Percentiles rank a stretch among this genome's conserved stretches.
Evolutionary conservation across 1,140 invertebrate species (phyloP).

Genomic region (Drosophila ficusphila): DNA sequence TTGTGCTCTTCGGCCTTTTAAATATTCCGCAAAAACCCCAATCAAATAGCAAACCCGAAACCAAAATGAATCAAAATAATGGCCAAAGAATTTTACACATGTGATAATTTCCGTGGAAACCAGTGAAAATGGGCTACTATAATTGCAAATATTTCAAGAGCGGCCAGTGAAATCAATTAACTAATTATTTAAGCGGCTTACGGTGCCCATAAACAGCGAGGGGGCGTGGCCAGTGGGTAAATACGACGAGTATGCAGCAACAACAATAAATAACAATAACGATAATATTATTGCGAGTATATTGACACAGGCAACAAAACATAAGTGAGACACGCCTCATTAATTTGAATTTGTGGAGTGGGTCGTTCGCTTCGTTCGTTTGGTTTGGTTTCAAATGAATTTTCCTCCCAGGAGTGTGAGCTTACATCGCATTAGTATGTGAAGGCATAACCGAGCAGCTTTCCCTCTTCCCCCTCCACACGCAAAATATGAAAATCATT

Average conservation of each 20-base stretch:
- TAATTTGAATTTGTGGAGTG: conserved; percentile 54
- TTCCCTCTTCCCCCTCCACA: too few relatives aligned
- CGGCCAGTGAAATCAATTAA: conserved; percentile 58
- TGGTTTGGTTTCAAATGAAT: conserved; percentile 26
- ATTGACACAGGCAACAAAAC: conserved; percentile 50
- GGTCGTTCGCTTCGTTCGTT: too few relatives aligned
- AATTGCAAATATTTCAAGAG: conserved; percentile 22
- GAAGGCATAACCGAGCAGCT: conserved; percentile 33
- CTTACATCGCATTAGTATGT: conserved; percentile 46
- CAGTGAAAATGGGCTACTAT: conserved; percentile 7
- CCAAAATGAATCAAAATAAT: conserved; percentile 29
- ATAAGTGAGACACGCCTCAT: conserved; percentile 71
- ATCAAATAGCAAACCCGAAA: conserved; percentile 22
- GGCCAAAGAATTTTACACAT: conserved; percentile 16
- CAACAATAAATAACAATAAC: conserved; percentile 50
- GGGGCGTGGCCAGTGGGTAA: conserved; percentile 25
- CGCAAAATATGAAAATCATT: conserved; percentile 77
- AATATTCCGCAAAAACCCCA: conserved; percentile 5
- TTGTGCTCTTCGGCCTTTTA: not conserved
- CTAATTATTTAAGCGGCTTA: conserved; percentile 74
- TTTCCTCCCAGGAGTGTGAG: not conserved
- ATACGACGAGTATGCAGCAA: too few relatives aligned
- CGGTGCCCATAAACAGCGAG: conserved; percentile 28
- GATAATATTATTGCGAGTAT: conserved; percentile 43
- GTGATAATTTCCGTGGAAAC: conserved; percentile 17